These are phyloP conservation scores for Sebastes fasciatus DNA, from an alignment of 2,113 vertebrate species.

Conservation along the genomic window DNA sequence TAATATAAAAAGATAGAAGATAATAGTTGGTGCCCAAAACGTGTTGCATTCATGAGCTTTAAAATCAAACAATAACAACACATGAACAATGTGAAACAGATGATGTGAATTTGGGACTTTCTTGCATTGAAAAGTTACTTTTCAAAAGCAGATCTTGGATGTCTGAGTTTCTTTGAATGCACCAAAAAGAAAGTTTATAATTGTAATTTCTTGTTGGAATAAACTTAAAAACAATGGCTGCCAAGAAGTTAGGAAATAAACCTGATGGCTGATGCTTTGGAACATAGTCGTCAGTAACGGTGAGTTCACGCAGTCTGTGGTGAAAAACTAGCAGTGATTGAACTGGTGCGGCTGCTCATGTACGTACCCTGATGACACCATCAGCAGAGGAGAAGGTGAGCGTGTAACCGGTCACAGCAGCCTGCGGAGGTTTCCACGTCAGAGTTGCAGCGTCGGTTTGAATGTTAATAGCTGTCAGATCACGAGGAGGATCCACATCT, in stretches of 20 bases:
- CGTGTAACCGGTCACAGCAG: constrained; percentile 87
- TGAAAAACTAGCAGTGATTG: neutral
- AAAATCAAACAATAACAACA: no score
- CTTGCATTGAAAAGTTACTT: neutral
- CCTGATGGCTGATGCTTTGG: neutral
- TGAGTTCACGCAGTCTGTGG: neutral
- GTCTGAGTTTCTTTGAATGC: neutral
- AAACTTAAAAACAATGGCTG: neutral
- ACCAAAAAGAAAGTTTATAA: neutral
- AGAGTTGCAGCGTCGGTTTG: constrained; percentile 89
- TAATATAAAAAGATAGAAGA: no score
- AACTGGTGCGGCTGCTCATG: neutral
- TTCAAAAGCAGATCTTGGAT: neutral
- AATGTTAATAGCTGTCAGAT: constrained; percentile 86
- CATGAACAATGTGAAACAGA: no score
- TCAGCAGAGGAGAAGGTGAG: constrained; percentile 89
- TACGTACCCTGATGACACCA: constrained; percentile 87
- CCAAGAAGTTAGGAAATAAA: neutral
- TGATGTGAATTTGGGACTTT: no score
- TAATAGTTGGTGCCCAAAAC: no score
- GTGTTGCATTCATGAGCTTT: no score
- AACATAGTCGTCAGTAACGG: neutral
- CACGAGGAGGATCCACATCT: constrained; percentile 92
- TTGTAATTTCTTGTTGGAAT: neutral
- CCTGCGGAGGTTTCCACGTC: constrained; percentile 89